These are phyloP conservation scores for Spea bombifrons DNA, from an alignment of 2,113 vertebrate genomes.

Conservation along the genomic window DNA sequence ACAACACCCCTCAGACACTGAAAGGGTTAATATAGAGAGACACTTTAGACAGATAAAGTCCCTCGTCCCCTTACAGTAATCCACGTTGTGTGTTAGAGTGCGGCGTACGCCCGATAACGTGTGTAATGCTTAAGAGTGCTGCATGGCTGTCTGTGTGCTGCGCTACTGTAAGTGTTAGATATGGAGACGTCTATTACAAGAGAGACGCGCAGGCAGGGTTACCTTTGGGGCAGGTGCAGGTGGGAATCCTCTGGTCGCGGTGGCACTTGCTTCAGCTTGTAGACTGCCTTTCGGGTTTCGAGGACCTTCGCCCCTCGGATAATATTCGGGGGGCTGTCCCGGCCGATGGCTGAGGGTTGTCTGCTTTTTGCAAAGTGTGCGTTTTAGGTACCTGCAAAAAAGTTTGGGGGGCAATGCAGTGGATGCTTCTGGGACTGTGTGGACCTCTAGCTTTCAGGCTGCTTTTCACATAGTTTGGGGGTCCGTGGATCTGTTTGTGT, in stretches of 20 bases:
- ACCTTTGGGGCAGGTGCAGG: neutral
- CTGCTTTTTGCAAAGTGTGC: no score
- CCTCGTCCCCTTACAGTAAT: no score
- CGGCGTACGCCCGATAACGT: no score
- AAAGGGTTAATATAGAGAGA: no score
- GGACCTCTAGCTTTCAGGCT: neutral
- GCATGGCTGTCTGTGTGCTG: neutral
- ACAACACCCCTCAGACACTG: no score
- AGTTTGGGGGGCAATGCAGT: no score
- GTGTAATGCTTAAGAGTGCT: no score
- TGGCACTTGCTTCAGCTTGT: neutral
- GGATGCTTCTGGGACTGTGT: neutral
- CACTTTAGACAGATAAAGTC: no score
- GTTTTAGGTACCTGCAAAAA: no score
- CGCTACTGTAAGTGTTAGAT: neutral
- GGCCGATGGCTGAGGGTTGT: no score
- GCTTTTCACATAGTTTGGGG: neutral
- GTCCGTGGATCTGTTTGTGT: neutral
- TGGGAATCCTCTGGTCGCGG: neutral
- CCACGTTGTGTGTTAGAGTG: no score
- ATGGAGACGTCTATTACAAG: neutral
- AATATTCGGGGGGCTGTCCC: neutral
- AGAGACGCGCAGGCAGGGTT: neutral
- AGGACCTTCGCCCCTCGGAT: constrained; percentile 1
- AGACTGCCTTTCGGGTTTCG: neutral